Base-by-base conservation (phyloP, 2,797 vertebrate species). In the Sebastolobus alascanus region DNA sequence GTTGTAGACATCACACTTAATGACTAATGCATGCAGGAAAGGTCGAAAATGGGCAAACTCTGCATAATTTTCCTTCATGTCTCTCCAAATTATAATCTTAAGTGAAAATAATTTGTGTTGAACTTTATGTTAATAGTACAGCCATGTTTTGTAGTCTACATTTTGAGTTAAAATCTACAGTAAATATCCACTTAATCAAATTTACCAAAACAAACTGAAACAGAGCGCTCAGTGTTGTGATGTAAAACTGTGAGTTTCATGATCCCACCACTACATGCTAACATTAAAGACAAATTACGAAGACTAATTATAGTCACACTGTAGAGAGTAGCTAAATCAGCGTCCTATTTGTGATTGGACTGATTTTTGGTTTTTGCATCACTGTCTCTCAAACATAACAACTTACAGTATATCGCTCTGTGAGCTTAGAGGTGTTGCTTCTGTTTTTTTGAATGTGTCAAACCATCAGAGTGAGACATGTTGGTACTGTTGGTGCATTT, bases 401-500 rank as follows among this genome's bases (percentile, higher is more conserved):
- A 16, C 20, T 74, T 79, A 50, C 43, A 50, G 18, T 50, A 5
- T 18, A 1, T 54, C n/a, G 22, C 5, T 73, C 18, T 54, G 50
- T 65, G 52, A 52, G 56, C 68, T 70, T 12, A 35, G 58, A 84
- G 22, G 73, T 86, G 77, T 83, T 68, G 14, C 25, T 74, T 83
- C n/a, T 63, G 14, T 71, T 69, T 68, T 55, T 31, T 43, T 75
- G 13, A 33, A 63, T 27, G 63, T 87, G 71, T 69, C 65, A 68
- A 38, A 76, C 50, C 14, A n/a, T 84, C 67, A 74, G 54, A 77
- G n/a, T 50, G 27, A 79, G 55, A 72, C 22, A 22, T 68, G 12
- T 11, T 35, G 22, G 6, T 60, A 38, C 9, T 68, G 20, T 37
- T 37, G 66, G 9, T 82, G 38, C 18, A 66, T 80, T 81, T 79